These are phyloP conservation scores for Standfussiana lucernea DNA, from an alignment of 2,888 invertebrate species.

Conservation along the genomic window DNA sequence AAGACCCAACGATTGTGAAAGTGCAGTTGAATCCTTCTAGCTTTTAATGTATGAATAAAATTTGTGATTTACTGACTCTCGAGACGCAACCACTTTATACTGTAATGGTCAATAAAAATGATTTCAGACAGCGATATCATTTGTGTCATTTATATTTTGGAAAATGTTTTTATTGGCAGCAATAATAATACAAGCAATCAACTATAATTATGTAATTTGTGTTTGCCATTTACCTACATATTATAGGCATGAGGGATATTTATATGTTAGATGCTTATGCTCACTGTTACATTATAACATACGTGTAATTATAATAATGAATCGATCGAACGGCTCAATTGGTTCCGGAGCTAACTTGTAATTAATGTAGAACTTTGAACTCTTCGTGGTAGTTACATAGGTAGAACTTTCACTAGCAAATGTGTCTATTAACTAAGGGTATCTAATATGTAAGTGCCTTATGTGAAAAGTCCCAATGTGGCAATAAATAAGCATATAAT, in stretches of 20 bases:
- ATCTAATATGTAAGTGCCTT: conserved; percentile 23
- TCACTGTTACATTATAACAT: conserved; percentile 19
- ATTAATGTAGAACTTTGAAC: conserved; percentile 59
- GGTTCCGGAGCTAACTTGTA: conserved; percentile 54
- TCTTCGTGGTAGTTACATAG: conserved; percentile 32
- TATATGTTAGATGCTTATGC: conserved; percentile 18
- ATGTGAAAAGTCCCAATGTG: conserved; percentile 18
- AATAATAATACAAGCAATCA: conserved; percentile 72
- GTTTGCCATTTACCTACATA: conserved; percentile 67
- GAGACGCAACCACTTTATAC: conserved; percentile 70
- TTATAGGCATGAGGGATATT: conserved; percentile 37
- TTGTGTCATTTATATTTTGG: conserved; percentile 73
- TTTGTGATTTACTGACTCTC: conserved; percentile 76
- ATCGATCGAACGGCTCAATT: conserved; percentile 54
- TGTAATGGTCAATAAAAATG: conserved; percentile 78
- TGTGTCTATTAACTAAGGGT: conserved; percentile 29
- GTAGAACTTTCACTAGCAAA: conserved; percentile 50
- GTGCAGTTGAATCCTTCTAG: conserved; percentile 76
- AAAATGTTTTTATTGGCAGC: conserved; percentile 71
- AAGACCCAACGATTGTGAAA: conserved; percentile 71
- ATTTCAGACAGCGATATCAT: conserved; percentile 72
- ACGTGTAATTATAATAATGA: conserved; percentile 48
- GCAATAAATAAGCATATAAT: conserved; percentile 33
- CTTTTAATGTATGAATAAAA: conserved; percentile 77
- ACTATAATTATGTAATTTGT: conserved; percentile 56